A percentile compares a stretch with the other conserved stretches of the same genome.
phyloP scores from a whole-genome alignment of 2,888 invertebrate genomes.

The Augochlorella aurata region DNA sequence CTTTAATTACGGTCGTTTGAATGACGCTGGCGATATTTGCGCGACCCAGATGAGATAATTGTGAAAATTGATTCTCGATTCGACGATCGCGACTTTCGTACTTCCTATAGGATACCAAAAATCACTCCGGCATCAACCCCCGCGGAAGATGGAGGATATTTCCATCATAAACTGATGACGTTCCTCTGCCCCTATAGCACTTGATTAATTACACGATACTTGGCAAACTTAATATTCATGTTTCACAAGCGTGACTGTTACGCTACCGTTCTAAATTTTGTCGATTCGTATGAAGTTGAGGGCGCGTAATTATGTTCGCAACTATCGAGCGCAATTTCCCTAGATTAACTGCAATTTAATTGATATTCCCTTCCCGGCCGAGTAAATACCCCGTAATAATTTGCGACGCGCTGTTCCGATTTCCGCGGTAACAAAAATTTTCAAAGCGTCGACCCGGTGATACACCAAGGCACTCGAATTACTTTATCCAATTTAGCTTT shows the following conservation, averaged over 20 bases:
- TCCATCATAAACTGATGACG: not conserved
- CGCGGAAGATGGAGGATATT: not conserved
- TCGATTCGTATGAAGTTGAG: conserved; percentile 45
- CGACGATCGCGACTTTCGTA: too few species aligned
- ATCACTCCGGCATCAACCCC: not conserved
- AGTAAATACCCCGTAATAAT: not conserved
- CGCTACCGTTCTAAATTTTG: conserved; percentile 20
- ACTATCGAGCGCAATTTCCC: conserved; percentile 46
- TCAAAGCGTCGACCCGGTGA: not conserved
- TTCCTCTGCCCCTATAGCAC: not conserved
- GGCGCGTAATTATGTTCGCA: conserved; percentile 40
- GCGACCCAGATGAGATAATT: not conserved
- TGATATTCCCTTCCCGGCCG: conserved; percentile 23
- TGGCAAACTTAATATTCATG: conserved; percentile 39
- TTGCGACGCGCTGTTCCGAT: not conserved
- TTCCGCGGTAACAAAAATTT: not conserved
- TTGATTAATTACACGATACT: not conserved
- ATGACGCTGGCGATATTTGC: conserved; percentile 15
- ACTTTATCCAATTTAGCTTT: not conserved
- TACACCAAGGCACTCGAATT: not conserved
- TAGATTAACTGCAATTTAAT: conserved; percentile 43
- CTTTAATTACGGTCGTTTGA: conserved; percentile 28
- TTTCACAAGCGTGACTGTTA: not conserved
- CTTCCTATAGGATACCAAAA: too few species aligned
- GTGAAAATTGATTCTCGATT: conserved; percentile 4